Base-by-base conservation (phyloP, 2,113 vertebrate genomes). In the human region DNA sequence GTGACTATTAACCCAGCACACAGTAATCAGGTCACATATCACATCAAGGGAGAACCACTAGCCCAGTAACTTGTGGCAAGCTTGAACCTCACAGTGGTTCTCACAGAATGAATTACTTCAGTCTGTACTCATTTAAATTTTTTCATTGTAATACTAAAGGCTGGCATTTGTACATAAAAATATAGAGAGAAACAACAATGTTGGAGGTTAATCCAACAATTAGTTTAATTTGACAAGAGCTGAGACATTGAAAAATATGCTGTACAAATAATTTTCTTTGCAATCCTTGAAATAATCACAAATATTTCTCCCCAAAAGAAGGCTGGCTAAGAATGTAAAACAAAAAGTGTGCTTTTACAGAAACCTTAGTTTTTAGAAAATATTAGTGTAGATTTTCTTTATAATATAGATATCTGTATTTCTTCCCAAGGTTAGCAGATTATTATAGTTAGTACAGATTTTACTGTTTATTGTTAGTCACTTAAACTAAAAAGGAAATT, bases 261-360 rank as follows among this genome's bases (percentile, higher is more conserved):
- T 59, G 0, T 38, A 32, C 20, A 96, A 95, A 72, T 68, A 79
- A 68, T 89, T 50, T 91, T 79, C 48, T 85, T 93, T 64, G 43
- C 35, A 78, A 68, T 79, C 13, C 12, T 89, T 95, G 16, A 96
- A 95, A 97, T 83, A 89, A 95, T 72, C 12, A 72, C 61, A 96
- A 97, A 72, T 94, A 55, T 92, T 88, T 70, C 8, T 57, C 11
- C 38, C 59, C n/a, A 25, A 48, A 93, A n/a, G 18, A 94, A 76
- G 61, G 13, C 61, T 64, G 61, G 61, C 61, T 64, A 30, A 14
- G 27, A 32, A 64, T 64, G 61, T 64, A 64, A 5, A 30, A 64
- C 27, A 1, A 90, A 1, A 17, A 59, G 6, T 48, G 6, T 32
- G 12, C 1, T 93, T 96, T 87, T 43, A 96, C 14, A 84, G 13